Evolutionary conservation across 2,113 vertebrate species (phyloP), one percentile per base, ranked within the genome.

Genomic region (Bambusicola thoracicus): DNA sequence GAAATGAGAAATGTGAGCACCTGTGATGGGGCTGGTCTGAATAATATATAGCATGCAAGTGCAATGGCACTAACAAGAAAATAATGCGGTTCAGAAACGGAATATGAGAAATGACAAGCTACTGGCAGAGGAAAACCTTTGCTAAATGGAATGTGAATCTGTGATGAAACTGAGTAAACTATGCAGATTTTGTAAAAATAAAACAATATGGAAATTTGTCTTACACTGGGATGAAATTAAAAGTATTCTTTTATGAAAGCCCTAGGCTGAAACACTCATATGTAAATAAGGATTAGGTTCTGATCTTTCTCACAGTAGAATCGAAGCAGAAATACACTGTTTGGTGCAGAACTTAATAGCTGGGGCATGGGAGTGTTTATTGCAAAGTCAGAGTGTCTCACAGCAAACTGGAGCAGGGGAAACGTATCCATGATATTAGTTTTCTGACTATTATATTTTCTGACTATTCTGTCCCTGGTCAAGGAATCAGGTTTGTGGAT

Each of bases 1-100:
- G 76, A 90, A 83, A 87, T 92, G 65, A 88, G 63, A 81, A 87
- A 94, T 94, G 78, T 91, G 89, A 87, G 59, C 85, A 96, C 91
- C 90, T 97, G 87, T 89, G 93, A 90, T 3, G 46, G 92, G 90
- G 69, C 79, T 20, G 53, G 85, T 91, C 91, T 91, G 89, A 94
- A 74, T 93, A 90, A 83, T 78, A 90, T 78, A 74, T 22, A 87
- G 46, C 41, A 63, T 87, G 55, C 59, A 85, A 75, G 85, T 83
- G 72, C 68, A 94, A 85, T 65, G 76, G 72, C 85, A 93, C 56
- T 77, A 91, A 83, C 49, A 92, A 85, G 72, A 91, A 93, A 96
- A 94, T 91, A 85, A 83, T 75, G 51, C 67, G 17, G 68, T 80
- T 94, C 86, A 91, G 84, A 89, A 95, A 75, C 48, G 25, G 48